These are phyloP conservation scores for Arion vulgaris DNA, from an alignment of 1,140 invertebrate species.

Conservation along the genomic window DNA sequence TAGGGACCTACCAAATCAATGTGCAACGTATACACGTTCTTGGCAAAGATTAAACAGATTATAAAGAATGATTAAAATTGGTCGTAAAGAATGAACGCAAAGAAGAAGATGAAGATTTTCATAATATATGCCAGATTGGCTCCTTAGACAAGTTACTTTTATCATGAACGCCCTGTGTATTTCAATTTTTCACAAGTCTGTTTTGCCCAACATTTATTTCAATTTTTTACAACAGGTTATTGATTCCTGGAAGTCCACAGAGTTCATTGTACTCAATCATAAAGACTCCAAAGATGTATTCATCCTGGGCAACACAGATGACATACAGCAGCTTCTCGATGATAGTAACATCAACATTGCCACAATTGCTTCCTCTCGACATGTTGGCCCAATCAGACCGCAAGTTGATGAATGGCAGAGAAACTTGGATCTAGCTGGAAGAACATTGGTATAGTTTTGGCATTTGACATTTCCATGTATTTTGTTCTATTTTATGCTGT, in stretches of 20 bases:
- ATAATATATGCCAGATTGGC: no score
- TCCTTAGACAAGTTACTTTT: no score
- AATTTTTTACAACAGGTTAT: slow-evolving; percentile 66
- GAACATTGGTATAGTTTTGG: slow-evolving; percentile 80
- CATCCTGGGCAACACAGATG: slow-evolving; percentile 86
- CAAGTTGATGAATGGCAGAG: slow-evolving; percentile 86
- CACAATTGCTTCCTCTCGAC: slow-evolving; percentile 86
- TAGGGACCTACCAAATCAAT: no score
- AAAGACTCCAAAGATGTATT: slow-evolving; percentile 82
- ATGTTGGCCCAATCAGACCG: slow-evolving; percentile 86
- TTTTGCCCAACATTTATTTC: no score
- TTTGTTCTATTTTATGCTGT: no score
- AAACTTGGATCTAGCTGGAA: slow-evolving; percentile 82
- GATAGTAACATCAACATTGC: slow-evolving; percentile 89
- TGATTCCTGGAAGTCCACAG: slow-evolving; percentile 72
- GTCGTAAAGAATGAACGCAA: no score
- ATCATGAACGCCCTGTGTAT: no score
- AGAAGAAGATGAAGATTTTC: no score
- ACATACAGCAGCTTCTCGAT: slow-evolving; percentile 85
- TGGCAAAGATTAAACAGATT: no score
- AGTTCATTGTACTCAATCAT: slow-evolving; percentile 71
- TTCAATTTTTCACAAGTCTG: no score
- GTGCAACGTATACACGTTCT: no score
- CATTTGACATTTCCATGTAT: slow-evolving; percentile 8
- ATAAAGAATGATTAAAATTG: no score